Conservation (phyloP, 1,140 invertebrate species). For the Acromyrmex charruanus region DNA sequence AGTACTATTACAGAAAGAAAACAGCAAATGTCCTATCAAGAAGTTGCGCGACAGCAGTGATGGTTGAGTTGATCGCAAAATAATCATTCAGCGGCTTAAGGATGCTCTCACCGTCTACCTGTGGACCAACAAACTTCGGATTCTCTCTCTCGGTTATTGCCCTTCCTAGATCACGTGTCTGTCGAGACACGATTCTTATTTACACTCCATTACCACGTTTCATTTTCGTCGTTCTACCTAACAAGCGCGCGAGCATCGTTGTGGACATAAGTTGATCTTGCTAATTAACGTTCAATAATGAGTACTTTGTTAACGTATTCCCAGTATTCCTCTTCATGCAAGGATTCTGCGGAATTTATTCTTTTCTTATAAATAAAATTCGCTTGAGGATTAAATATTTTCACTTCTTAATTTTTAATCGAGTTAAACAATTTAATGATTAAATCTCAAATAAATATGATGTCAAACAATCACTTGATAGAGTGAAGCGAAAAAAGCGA, state of each 20-base stretch:
- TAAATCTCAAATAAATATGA: background rate
- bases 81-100: conserved; percentile 49
- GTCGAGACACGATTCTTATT: conserved; percentile 65
- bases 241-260: conserved; percentile 45
- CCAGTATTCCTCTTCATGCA: background rate
- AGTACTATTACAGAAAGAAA: conserved; percentile 35
- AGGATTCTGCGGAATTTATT: background rate
- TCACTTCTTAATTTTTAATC: conserved; percentile 6
- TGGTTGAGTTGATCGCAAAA: conserved; percentile 42
- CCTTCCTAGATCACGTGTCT: conserved; percentile 76
- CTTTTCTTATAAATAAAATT: background rate
- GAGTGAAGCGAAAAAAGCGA: background rate
- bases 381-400: background rate
- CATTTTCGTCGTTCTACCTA: conserved; percentile 70
- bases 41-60: conserved; percentile 64
- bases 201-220: conserved; percentile 71
- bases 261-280: conserved; percentile 51
- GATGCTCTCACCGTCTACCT: background rate
- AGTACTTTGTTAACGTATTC: conserved; percentile 70
- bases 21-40: conserved; percentile 52
- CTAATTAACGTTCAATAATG: conserved; percentile 75
- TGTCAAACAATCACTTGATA: background rate
- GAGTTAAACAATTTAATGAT: background rate
- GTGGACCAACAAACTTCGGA: conserved; percentile 34
- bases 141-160: conserved; percentile 77